Evolutionary conservation across 2,797 vertebrate genomes (phyloP), one percentile per base, ranked within the genome.

Genomic region (Otolemur crassicaudatus): DNA sequence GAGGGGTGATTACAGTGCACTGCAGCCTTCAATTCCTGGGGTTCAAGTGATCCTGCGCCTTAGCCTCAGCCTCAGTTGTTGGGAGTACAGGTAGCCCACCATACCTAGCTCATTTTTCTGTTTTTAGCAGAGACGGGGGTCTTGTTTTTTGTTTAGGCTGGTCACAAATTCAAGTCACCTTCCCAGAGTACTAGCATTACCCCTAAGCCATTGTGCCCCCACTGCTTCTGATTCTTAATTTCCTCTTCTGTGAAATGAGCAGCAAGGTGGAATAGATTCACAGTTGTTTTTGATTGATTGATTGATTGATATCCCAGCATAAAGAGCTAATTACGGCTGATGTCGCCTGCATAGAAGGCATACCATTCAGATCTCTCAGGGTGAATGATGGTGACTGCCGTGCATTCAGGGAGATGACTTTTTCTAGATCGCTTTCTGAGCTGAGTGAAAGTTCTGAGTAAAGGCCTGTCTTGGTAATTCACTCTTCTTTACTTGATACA

Each of bases 361-460:
- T 27, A 19, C 65, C 43, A 11, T 25, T 72, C 34, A 63, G 43
- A n/a, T 12, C 8, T 79, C 37, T 23, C 19, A 17, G 0, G 0
- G 14, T 2, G 9, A 37, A 6, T 40, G 37, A 20, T 3, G 29
- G 11, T 31, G 67, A 5, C 5, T 82, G 90, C 61, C 27, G 7
- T 56, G 37, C n/a, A 31, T 34, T 61, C 5, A 37, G 16, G 61
- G 29, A 29, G 61, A 16, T 86, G 34, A 31, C 43, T 37, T 87
- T 82, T 29, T 25, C 56, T 60, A 58, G 61, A 72, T 49, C 14
- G 23, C 37, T 43, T 31, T 14, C 27, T 61, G 3, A 53, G 9
- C 34, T 46, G 13, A 31, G 29, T 31, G 2, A 53, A 43, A 29
- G 83, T 81, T 53, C 40, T 61, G 5, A 27, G 53, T 87, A 65